phyloP scores from a whole-genome alignment of 1,140 invertebrate species.

The Zaprionus ornatus region DNA sequence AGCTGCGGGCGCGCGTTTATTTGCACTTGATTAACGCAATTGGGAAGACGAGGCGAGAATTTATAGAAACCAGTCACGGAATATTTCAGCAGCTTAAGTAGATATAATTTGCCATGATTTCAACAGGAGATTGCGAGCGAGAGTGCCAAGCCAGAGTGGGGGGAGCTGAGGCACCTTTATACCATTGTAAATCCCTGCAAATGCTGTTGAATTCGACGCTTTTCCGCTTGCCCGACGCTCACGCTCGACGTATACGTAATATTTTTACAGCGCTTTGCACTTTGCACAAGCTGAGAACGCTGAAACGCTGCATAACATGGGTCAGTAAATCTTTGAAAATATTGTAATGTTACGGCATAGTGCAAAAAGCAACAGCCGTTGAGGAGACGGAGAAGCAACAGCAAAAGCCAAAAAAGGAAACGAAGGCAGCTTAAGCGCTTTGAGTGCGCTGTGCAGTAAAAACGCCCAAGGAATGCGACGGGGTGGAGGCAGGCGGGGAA shows the following conservation, averaged over 20 bases:
- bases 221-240: conserved; percentile 49
- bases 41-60: conserved; percentile 17
- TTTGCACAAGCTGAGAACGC: conserved; percentile 45
- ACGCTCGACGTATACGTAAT: conserved; percentile 64
- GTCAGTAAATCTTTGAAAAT: conserved; percentile 81
- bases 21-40: conserved; percentile 50
- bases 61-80: conserved; percentile 7
- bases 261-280: conserved; percentile 78
- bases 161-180: neutral
- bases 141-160: neutral
- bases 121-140: neutral
- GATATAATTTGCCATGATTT: conserved; percentile 11
- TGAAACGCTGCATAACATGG: conserved; percentile 51
- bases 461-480: conserved; percentile 54
- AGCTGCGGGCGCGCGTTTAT: conserved; percentile 22
- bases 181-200: conserved; percentile 37
- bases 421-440: conserved; percentile 55
- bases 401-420: conserved; percentile 7
- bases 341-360: conserved; percentile 67
- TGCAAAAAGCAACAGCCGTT: conserved; percentile 7
- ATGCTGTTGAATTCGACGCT: conserved; percentile 58
- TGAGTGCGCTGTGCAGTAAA: conserved; percentile 61
- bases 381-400: neutral
- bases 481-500: conserved; percentile 56
- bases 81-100: conserved; percentile 14